These are phyloP conservation scores for Ursus arctos DNA, from an alignment of 2,113 vertebrate species.

Conservation along the genomic window DNA sequence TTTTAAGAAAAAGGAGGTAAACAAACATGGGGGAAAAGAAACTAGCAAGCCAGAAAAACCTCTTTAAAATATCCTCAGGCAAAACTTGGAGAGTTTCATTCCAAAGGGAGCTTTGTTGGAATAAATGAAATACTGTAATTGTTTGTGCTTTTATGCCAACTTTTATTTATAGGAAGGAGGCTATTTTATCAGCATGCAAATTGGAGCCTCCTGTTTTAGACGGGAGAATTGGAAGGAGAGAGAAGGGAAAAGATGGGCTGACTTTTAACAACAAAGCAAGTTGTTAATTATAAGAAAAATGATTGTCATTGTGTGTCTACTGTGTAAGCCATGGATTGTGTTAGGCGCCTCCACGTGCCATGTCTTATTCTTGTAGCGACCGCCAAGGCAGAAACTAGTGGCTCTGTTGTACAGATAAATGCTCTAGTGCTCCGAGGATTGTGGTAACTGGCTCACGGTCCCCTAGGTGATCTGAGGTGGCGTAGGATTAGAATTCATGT, in stretches of 20 bases:
- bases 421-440: background rate
- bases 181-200: background rate
- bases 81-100: constrained; percentile 45
- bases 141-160: constrained; percentile 35
- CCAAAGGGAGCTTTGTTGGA: background rate
- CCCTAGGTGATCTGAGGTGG: background rate
- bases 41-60: background rate
- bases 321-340: background rate
- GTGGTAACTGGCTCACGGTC: background rate
- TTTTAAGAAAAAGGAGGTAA: constrained; percentile 50
- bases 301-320: background rate
- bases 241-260: background rate
- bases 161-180: constrained; percentile 48
- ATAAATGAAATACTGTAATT: constrained; percentile 44
- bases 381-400: background rate
- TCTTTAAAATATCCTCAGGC: constrained; percentile 35
- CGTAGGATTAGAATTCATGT: constrained; percentile 32
- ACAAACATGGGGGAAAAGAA: background rate
- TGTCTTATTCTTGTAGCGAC: background rate
- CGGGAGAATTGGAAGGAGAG: constrained; percentile 8
- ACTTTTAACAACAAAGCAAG: background rate
- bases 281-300: constrained; percentile 43
- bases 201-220: background rate
- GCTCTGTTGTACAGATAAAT: background rate
- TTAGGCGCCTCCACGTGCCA: background rate